Conservation (phyloP, 2,888 invertebrate genomes). For the Napeogenes inachia region DNA sequence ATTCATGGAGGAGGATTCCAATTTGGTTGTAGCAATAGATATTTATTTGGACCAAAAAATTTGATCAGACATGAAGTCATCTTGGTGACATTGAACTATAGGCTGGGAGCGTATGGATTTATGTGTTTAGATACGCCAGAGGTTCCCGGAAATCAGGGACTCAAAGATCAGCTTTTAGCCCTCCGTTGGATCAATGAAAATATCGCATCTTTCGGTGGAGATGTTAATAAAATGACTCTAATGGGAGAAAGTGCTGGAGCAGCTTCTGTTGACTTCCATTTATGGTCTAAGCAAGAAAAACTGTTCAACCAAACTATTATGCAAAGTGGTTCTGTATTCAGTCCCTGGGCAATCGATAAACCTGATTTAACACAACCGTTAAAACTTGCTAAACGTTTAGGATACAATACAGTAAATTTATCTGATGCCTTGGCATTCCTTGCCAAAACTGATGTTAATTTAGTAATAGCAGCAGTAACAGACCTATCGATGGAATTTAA, state of each 20-base stretch:
- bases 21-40: constrained; percentile 43
- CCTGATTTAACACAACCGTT: constrained; percentile 39
- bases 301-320: constrained; percentile 48
- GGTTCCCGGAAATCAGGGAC: constrained; percentile 54
- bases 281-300: constrained; percentile 43
- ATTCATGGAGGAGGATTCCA: constrained; percentile 56
- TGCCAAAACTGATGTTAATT: constrained; percentile 35
- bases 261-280: constrained; percentile 44
- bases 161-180: constrained; percentile 53
- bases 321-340: constrained; percentile 45
- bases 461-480: constrained; percentile 40
- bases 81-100: constrained; percentile 53
- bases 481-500: constrained; percentile 33
- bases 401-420: constrained; percentile 37
- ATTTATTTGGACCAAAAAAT: constrained; percentile 41
- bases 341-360: constrained; percentile 33
- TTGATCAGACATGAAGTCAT: constrained; percentile 49
- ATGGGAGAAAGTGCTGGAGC: constrained; percentile 55
- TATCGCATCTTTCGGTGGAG: constrained; percentile 54
- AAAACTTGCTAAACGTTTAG: constrained; percentile 43
- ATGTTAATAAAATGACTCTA: constrained; percentile 47
- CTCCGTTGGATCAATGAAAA: constrained; percentile 53
- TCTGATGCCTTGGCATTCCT: constrained; percentile 46
- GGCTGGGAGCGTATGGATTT: constrained; percentile 55
- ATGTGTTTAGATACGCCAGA: constrained; percentile 49